A percentile compares a stretch with the other conserved stretches of the same genome.
Conservation (phyloP, 37 sponge, comb jelly and placozoan species). For the Spongilla lacustris region DNA sequence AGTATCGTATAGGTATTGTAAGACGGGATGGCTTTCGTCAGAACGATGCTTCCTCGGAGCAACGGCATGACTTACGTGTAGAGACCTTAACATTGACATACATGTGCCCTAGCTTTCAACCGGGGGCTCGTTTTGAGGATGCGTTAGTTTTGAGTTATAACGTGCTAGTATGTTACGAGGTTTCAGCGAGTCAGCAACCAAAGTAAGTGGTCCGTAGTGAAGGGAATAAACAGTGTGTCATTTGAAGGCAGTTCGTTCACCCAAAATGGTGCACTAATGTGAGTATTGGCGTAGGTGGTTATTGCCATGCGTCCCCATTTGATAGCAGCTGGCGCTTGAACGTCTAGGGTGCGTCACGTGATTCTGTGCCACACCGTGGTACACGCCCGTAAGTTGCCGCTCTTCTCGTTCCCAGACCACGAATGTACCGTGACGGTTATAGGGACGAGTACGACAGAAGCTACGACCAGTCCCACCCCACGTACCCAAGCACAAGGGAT, state of each 20-base stretch:
- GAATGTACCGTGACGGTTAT: conserved; percentile 40
- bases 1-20: neutral
- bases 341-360: neutral
- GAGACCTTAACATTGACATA: neutral
- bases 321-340: neutral
- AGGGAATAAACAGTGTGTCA: neutral
- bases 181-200: neutral
- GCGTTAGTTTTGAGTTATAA: neutral
- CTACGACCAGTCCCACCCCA: neutral
- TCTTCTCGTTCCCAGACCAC: neutral
- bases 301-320: neutral
- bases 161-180: neutral
- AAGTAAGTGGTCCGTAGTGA: neutral
- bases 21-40: neutral
- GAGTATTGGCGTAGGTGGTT: neutral
- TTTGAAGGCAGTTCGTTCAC: neutral
- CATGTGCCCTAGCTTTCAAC: neutral
- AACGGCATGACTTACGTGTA: neutral
- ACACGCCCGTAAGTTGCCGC: neutral
- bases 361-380: neutral
- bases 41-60: neutral
- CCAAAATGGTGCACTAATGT: neutral
- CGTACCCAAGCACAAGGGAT: conserved; percentile 25
- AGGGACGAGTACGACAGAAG: conserved; percentile 13
- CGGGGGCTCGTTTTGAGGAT: neutral